Evolutionary conservation across 2,888 invertebrate genomes (phyloP).

Genomic region (Drosophila suboccidentalis): DNA sequence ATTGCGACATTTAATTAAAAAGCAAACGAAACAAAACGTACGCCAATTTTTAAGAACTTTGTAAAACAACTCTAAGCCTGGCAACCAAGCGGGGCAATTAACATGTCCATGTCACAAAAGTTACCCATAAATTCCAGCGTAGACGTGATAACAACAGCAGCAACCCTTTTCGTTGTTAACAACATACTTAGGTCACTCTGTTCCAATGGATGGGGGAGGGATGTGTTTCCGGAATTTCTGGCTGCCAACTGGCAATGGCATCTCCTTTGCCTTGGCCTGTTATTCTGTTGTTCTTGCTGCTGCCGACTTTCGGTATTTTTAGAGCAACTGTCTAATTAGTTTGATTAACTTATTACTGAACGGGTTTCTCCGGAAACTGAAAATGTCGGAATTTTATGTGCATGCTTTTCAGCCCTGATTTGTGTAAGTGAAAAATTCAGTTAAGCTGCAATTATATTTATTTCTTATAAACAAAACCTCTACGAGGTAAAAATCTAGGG

Average conservation of each 20-base stretch:
- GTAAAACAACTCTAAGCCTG: constrained; percentile 68
- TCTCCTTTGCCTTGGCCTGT: constrained; percentile 25
- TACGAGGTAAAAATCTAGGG: too few relatives aligned
- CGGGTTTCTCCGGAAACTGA: constrained; percentile 8
- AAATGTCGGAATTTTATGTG: constrained; percentile 15
- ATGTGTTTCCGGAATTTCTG: constrained; percentile 66
- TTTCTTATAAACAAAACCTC: too few relatives aligned
- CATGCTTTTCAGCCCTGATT: constrained; percentile 1
- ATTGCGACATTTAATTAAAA: constrained; percentile 77
- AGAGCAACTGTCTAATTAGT: constrained; percentile 63
- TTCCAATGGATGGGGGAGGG: constrained; percentile 11
- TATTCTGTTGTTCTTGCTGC: constrained; percentile 8
- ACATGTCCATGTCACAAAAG: constrained; percentile 78
- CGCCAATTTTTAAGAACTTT: constrained; percentile 79
- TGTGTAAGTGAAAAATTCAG: background rate
- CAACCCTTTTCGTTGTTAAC: constrained; percentile 73
- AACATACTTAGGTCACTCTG: constrained; percentile 65
- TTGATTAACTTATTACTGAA: constrained; percentile 74
- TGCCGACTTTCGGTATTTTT: constrained; percentile 22
- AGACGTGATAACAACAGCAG: constrained; percentile 37
- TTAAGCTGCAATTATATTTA: background rate
- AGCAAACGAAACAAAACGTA: constrained; percentile 63
- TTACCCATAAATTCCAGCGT: constrained; percentile 73
- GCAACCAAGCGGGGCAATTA: constrained; percentile 69
- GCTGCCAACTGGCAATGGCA: constrained; percentile 55